Evolutionary conservation across 2,888 invertebrate genomes (phyloP).

Genomic region (Drosophila incognita): DNA sequence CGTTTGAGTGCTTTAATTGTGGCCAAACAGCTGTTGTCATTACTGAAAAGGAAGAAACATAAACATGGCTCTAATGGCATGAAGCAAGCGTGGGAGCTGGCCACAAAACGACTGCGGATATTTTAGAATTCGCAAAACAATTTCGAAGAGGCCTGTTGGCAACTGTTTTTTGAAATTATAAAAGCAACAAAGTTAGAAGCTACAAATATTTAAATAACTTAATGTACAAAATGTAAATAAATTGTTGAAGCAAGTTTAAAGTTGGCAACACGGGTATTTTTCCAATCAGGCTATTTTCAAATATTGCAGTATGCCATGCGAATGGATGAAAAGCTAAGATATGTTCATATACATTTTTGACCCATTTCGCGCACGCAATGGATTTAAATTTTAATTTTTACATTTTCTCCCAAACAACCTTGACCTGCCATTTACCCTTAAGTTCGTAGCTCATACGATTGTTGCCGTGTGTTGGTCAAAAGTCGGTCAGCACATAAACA

Average conservation of each 20-base stretch:
- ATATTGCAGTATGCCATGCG: neutral
- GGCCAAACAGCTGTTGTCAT: conserved; percentile 53
- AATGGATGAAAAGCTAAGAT: neutral
- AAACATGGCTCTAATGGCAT: conserved; percentile 48
- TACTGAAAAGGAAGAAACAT: conserved; percentile 29
- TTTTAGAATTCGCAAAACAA: conserved; percentile 19
- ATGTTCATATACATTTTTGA: neutral
- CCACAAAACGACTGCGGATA: conserved; percentile 16
- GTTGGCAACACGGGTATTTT: neutral
- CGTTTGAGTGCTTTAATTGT: conserved; percentile 59
- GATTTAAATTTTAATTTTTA: neutral
- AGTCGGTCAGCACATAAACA: neutral
- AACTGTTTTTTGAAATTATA: neutral
- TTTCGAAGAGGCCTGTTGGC: neutral
- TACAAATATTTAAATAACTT: neutral
- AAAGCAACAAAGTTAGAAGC: neutral
- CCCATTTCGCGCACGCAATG: neutral
- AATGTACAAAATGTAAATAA: neutral
- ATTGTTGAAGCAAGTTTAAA: neutral
- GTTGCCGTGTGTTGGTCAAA: neutral
- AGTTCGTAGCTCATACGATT: neutral
- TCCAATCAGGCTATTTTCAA: neutral
- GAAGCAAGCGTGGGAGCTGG: conserved; percentile 6
- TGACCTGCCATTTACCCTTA: neutral
- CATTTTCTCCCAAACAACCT: neutral